Base-by-base conservation (phyloP, 2,888 invertebrate species). In the Spatulosminthurus flaviceps region DNA sequence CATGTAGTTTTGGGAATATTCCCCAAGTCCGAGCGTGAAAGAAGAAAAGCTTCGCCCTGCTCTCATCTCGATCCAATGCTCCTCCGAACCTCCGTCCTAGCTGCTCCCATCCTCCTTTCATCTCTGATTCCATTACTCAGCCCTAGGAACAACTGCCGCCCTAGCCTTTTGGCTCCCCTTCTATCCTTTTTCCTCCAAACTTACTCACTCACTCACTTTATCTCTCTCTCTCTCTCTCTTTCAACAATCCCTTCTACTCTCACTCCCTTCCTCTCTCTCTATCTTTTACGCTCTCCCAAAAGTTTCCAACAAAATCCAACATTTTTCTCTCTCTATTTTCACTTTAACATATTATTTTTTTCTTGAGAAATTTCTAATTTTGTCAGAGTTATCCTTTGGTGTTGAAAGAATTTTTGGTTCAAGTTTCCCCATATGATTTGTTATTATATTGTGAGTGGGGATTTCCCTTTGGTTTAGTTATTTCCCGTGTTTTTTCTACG, bases 31-130 rank as follows among this genome's bases (percentile, higher is more conserved):
- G 81, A 81, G 81, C 81, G 82, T 82, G 81, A 82, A 22, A 75
- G 75, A 66, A 75, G 75, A 75, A 82, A 83, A 83, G 84, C 81
- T 82, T 82, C 82, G 81, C 81, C 81, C 82, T 81, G 80, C 78
- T 78, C 84, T 81, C 81, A 79, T 81, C 82, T 81, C 81, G 79
- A 79, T 81, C 83, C 84, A 84, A 82, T 83, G 82, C 82, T 80
- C 80, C 83, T 83, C 81, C 79, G 82, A 84, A 82, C 84, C 82
- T 84, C 82, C 79, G 79, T 81, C 82, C 82, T 34, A 34, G 34
- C 16, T 80, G 79, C 79, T 77, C 80, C 81, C 80, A 70, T 70
- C 70, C 70, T 29, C n/a, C 21, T 70, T 41, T 19, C 34, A 9
- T 22, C 34, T 41, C 72, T 42, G 22, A 24, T 43, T 28, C 28